These are phyloP conservation scores for Ectobius pallidus DNA, from an alignment of 2,888 invertebrate genomes.

Conservation along the genomic window DNA sequence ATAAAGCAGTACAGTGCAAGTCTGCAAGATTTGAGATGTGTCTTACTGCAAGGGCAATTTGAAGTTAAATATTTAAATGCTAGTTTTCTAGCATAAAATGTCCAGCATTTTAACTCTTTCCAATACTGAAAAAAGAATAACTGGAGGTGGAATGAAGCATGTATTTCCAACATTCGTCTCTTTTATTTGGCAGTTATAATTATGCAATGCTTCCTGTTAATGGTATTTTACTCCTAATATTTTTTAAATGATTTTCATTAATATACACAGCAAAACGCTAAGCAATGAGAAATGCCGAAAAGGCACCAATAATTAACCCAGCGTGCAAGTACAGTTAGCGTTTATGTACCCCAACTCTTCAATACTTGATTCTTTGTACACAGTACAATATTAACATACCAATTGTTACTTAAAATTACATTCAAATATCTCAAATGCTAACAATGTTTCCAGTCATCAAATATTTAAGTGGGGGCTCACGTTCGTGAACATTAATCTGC, in stretches of 20 bases:
- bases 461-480: slow-evolving; percentile 11
- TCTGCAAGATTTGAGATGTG: too few relatives aligned
- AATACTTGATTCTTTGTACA: not conserved
- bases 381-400: slow-evolving; percentile 20
- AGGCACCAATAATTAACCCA: not conserved
- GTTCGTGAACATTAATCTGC: not conserved
- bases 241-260: not conserved
- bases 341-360: not conserved
- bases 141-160: slow-evolving; percentile 30
- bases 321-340: slow-evolving; percentile 5
- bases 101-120: too few relatives aligned
- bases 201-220: not conserved
- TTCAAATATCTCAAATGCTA: not conserved
- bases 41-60: too few relatives aligned
- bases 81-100: too few relatives aligned
- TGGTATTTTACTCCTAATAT: not conserved
- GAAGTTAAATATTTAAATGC: too few relatives aligned
- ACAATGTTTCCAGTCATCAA: not conserved
- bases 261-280: slow-evolving; percentile 15
- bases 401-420: not conserved
- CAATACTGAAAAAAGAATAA: too few relatives aligned
- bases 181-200: not conserved
- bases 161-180: slow-evolving; percentile 1
- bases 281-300: not conserved
- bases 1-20: too few relatives aligned